These are phyloP conservation scores for Lota lota DNA, from an alignment of 2,113 vertebrate species.

Conservation along the genomic window DNA sequence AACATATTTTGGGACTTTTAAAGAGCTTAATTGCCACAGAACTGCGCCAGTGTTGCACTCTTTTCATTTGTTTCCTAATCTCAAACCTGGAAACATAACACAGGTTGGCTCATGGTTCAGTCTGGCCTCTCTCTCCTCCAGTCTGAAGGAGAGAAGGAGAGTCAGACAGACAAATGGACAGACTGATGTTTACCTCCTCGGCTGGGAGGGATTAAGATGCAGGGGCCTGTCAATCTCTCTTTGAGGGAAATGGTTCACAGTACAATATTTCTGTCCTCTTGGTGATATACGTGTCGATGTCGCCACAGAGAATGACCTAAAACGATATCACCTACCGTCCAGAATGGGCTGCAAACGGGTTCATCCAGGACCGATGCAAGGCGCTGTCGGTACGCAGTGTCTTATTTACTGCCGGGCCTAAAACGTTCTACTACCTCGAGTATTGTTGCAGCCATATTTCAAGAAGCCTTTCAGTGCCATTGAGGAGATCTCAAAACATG, in stretches of 20 bases:
- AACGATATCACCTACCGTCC: slow-evolving; percentile 55
- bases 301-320: slow-evolving; percentile 54
- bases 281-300: slow-evolving; percentile 45
- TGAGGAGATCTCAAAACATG: slow-evolving; percentile 61
- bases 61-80: slow-evolving; percentile 58
- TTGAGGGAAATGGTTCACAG: slow-evolving; percentile 7
- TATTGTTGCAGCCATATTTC: slow-evolving; percentile 74
- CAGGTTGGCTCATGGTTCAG: slow-evolving; percentile 61
- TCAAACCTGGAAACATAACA: slow-evolving; percentile 55
- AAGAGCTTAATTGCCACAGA: slow-evolving; percentile 63
- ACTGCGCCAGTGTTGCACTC: slow-evolving; percentile 34
- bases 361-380: slow-evolving; percentile 45
- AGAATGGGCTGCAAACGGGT: slow-evolving; percentile 44
- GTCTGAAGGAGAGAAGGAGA: not conserved
- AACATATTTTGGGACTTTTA: slow-evolving; percentile 69
- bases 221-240: slow-evolving; percentile 39
- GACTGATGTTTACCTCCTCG: slow-evolving; percentile 52
- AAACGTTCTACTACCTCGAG: slow-evolving; percentile 56
- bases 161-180: slow-evolving; percentile 33
- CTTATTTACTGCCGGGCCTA: slow-evolving; percentile 63
- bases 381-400: slow-evolving; percentile 17
- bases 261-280: slow-evolving; percentile 11
- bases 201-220: slow-evolving; percentile 46
- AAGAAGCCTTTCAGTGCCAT: slow-evolving; percentile 46
- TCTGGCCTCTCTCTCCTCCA: slow-evolving; percentile 26